These are phyloP conservation scores for Caerostris extrusa DNA, from an alignment of 1,140 invertebrate species.

Conservation along the genomic window DNA sequence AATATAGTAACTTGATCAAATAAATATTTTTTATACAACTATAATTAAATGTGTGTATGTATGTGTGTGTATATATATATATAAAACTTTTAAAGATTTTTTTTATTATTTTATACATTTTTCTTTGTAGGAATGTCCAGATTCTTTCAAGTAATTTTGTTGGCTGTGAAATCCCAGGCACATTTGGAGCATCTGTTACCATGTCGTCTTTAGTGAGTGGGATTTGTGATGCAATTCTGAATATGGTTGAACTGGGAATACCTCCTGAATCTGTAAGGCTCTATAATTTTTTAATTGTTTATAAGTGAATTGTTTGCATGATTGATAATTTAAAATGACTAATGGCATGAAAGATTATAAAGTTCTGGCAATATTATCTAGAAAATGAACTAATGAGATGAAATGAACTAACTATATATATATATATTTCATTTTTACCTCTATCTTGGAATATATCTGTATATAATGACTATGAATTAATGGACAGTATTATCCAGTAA, in stretches of 20 bases:
- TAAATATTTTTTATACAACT: too few relatives aligned
- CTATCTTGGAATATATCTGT: background rate
- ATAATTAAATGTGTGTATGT: too few relatives aligned
- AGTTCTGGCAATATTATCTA: too few relatives aligned
- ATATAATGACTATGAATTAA: background rate
- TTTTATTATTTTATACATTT: background rate
- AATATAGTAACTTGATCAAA: too few relatives aligned
- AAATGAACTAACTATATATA: background rate
- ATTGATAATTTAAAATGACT: background rate
- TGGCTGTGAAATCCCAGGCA: conserved; percentile 81
- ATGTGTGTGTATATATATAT: too few relatives aligned
- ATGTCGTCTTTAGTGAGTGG: conserved; percentile 92
- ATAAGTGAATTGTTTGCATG: background rate
- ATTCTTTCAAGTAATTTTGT: conserved; percentile 84
- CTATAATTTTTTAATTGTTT: background rate
- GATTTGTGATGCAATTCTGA: conserved; percentile 90
- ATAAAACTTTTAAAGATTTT: too few relatives aligned
- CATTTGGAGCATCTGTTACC: conserved; percentile 83
- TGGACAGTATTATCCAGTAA: background rate
- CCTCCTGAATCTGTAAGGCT: conserved; percentile 87
- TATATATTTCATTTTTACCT: background rate
- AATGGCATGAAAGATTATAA: too few relatives aligned
- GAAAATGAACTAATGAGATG: too few relatives aligned
- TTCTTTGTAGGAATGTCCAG: conserved; percentile 75
- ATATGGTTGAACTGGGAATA: conserved; percentile 87